Base-by-base conservation (phyloP, 2,113 vertebrate species). In the Macquaria australasica region DNA sequence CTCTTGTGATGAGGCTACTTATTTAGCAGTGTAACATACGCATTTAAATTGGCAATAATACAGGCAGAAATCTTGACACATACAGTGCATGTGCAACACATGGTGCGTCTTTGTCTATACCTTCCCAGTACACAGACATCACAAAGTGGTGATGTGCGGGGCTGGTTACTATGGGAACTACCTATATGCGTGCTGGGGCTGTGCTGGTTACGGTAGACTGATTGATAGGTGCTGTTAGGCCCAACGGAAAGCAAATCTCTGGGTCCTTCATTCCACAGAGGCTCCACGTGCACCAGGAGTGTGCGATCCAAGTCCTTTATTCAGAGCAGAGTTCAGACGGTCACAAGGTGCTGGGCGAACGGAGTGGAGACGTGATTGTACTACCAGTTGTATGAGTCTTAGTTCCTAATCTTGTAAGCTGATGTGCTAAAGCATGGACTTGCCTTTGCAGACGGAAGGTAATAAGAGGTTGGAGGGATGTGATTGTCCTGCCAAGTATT, bases 101-200 rank as follows among this genome's bases (percentile, higher is more conserved):
- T 31, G n/a, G 31, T 71, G 39, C 62, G 12, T 64, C 55, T 58
- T 59, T 50, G 66, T 79, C 31, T 34, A 14, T 67, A 70, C 70
- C 28, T 82, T 72, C 62, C 34, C 41, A 20, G 20, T 12, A 2
- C 69, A n/a, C 62, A 80, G 80, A 82, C 55, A 31, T 87, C 82
- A 34, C 71, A 60, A 2, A 9, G 39, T 10, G 10, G 55, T 60
- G 74, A 23, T 75, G 56, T 59, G 75, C 78, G 50, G 58, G 78
- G 67, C 70, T 56, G 31, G 92, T 93, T 90, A 68, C 88, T 79
- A 91, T 88, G 82, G 92, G 62, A 89, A 92, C 91, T 73, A 28
- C 76, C 39, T 62, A 31, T 56, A 77, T 75, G 73, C 10, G 58
- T 48, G 45, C 45, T 48, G 28, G 67, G 68, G 75, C 63, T 74